A percentile compares a stretch with the other conserved stretches of the same genome.
These are phyloP conservation scores for Muscidifurax raptorellus DNA, from an alignment of 1,140 invertebrate species.

Conservation along the genomic window DNA sequence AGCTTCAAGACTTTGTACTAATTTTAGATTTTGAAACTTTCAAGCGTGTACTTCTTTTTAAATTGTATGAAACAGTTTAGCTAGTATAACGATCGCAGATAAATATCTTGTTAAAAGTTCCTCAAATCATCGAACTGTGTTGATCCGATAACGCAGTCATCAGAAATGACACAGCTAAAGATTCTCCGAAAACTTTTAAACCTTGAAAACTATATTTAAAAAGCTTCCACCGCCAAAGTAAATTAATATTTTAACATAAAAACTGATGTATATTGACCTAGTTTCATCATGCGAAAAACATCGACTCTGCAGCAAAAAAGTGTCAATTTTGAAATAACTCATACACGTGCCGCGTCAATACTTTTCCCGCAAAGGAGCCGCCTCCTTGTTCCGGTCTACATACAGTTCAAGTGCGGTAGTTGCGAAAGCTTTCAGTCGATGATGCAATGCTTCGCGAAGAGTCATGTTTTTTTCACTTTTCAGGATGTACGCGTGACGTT, in stretches of 20 bases:
- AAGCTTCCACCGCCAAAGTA: no score
- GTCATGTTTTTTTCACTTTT: neutral
- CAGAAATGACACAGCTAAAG: neutral
- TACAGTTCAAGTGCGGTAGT: neutral
- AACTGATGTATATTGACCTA: no score
- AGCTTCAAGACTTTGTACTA: no score
- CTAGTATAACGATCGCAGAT: no score
- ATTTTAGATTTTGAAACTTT: no score
- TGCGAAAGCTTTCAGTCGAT: slow-evolving; percentile 9
- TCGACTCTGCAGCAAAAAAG: neutral
- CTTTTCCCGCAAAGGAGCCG: neutral
- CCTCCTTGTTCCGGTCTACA: slow-evolving; percentile 25
- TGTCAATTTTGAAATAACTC: neutral
- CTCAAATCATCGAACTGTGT: no score
- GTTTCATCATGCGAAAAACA: no score
- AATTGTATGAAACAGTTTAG: no score
- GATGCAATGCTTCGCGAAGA: neutral
- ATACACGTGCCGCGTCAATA: neutral
- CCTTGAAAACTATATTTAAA: no score
- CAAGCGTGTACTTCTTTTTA: no score
- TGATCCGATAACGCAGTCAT: neutral
- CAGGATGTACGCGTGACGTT: neutral
- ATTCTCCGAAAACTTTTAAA: neutral
- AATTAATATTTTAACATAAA: no score
- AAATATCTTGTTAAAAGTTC: neutral